Evolutionary conservation across 2,797 vertebrate species (phyloP).

Genomic region (Alauda arvensis): DNA sequence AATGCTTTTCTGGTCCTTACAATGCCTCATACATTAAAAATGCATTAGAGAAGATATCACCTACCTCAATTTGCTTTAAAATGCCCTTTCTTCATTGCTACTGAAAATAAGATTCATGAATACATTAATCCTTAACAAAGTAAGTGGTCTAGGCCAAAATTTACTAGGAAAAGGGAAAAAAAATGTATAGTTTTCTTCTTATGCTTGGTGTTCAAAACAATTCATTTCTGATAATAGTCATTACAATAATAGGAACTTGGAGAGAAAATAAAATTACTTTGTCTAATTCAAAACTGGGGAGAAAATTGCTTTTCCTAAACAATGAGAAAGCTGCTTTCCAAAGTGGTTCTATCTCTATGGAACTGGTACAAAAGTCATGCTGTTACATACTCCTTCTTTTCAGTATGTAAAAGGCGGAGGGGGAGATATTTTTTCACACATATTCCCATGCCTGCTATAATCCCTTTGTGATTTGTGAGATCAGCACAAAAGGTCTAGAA

Average conservation of each 20-base stretch:
- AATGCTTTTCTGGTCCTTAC: not conserved
- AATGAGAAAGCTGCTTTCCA: conserved; percentile 6
- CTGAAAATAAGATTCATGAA: conserved; percentile 9
- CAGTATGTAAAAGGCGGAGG: not conserved
- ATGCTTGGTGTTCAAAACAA: not conserved
- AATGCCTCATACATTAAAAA: conserved; percentile 13
- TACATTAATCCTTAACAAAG: not conserved
- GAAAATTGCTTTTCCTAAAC: conserved; percentile 8
- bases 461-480: conserved; percentile 41
- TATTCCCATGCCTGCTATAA: conserved; percentile 35
- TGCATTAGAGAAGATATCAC: not conserved
- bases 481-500: conserved; percentile 60
- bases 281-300: not conserved
- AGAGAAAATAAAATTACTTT: not conserved
- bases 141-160: not conserved
- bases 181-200: not conserved
- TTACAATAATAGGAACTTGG: not conserved
- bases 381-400: conserved; percentile 8
- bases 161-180: not conserved
- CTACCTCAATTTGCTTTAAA: conserved; percentile 1
- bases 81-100: not conserved
- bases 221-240: not conserved
- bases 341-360: not conserved
- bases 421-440: conserved; percentile 33
- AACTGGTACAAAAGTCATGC: conserved; percentile 9